phyloP scores from a whole-genome alignment of 2,797 vertebrate species.

The Lepus townsendii region DNA sequence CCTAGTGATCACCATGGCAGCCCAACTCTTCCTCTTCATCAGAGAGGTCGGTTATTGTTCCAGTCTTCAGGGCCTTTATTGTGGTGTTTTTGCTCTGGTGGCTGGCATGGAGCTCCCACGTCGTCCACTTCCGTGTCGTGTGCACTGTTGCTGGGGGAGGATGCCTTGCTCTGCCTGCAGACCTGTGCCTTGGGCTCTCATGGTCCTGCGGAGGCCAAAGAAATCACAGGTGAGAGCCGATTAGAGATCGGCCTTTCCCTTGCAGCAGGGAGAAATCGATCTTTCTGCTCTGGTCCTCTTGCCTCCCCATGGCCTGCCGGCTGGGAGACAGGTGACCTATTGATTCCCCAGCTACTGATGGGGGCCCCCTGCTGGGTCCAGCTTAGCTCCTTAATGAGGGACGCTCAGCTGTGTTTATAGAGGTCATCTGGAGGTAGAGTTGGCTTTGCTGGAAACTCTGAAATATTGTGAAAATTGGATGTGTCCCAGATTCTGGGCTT shows the following conservation, averaged over 20 bases:
- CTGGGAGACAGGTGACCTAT: conserved; percentile 69
- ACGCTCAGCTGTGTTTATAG: conserved; percentile 45
- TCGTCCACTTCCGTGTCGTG: not conserved
- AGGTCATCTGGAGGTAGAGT: conserved; percentile 38
- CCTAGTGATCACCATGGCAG: not conserved
- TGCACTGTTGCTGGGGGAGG: not conserved
- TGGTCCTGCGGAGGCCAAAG: not conserved
- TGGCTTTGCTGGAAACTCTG: not conserved
- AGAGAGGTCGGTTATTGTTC: not conserved
- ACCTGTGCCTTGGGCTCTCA: not conserved
- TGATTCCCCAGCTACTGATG: conserved; percentile 39
- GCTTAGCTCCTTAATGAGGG: conserved; percentile 50
- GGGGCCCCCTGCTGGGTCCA: not conserved
- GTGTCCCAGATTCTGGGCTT: conserved; percentile 52
- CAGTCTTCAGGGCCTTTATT: not conserved
- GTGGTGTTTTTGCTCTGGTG: not conserved
- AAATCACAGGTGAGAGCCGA: conserved; percentile 6
- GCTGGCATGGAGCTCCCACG: not conserved
- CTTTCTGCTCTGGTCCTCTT: conserved; percentile 51
- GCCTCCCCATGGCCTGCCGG: conserved; percentile 7
- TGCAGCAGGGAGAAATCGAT: conserved; percentile 58
- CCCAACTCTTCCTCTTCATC: not conserved
- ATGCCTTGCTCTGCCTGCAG: not conserved
- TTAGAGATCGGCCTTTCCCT: conserved; percentile 52
- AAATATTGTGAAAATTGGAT: conserved; percentile 12